A percentile compares a stretch with the other conserved stretches of the same genome.
These are phyloP conservation scores for Hypomecis atomaria DNA, from an alignment of 2,888 invertebrate species.

Conservation along the genomic window DNA sequence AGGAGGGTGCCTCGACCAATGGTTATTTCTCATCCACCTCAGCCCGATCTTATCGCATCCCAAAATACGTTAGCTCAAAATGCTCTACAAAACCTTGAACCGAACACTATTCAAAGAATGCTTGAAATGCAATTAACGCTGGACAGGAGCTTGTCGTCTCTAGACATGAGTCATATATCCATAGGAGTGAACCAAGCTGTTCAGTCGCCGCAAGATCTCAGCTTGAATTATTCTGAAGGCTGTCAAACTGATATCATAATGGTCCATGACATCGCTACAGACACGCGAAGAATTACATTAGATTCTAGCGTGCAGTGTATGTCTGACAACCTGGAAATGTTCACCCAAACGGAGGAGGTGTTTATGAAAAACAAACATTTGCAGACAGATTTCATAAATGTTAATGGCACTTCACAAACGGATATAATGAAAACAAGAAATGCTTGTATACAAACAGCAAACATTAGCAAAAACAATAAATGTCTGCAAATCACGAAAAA, in stretches of 20 bases:
- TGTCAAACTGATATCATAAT: constrained; percentile 75
- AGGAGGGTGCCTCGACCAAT: constrained; percentile 61
- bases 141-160: constrained; percentile 70
- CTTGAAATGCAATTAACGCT: constrained; percentile 76
- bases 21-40: constrained; percentile 60
- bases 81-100: constrained; percentile 56
- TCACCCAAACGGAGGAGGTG: constrained; percentile 68
- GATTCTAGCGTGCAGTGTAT: constrained; percentile 71
- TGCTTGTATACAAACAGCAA: constrained; percentile 62
- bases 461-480: constrained; percentile 58
- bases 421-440: constrained; percentile 64
- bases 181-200: constrained; percentile 70
- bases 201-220: constrained; percentile 73
- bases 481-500: constrained; percentile 56
- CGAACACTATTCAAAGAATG: constrained; percentile 67
- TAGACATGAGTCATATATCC: constrained; percentile 66
- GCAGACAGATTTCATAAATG: constrained; percentile 62
- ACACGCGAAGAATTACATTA: constrained; percentile 71
- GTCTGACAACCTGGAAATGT: constrained; percentile 67
- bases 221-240: constrained; percentile 68
- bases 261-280: constrained; percentile 69
- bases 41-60: constrained; percentile 64
- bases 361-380: constrained; percentile 70
- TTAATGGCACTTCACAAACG: constrained; percentile 66
- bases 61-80: constrained; percentile 50